Evolutionary conservation across 2,888 invertebrate species (phyloP), one percentile per base, ranked within the genome.

Genomic region (Ophion obscuratus): DNA sequence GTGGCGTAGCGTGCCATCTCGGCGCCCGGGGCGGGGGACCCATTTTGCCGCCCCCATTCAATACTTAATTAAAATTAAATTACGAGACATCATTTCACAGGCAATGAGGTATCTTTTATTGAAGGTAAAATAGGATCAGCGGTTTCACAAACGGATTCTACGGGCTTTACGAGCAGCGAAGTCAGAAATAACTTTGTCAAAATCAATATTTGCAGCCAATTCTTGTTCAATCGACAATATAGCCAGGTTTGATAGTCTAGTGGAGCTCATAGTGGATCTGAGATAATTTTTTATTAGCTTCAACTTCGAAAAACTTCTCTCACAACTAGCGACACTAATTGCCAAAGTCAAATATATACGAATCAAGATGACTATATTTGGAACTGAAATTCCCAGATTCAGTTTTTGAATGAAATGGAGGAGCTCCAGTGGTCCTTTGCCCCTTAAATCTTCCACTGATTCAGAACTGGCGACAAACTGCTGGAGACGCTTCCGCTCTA

Each of bases 311-410:
- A 47, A 47, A 9, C 47, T 47, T 47, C 47, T 14, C 11, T 47
- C 47, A 47, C 47, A 47, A 47, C 47, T 47, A 14, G 47, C 47
- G 14, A 47, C 47, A 10, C 47, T 47, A 47, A 47, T 47, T 14
- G 61, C 24, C n/a, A 61, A 61, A 61, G 61, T 61, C 61, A 61
- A 61, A 61, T 20, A 61, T n/a, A 61, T 61, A 20, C 61, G n/a
- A n/a, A 61, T n/a, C 61, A 24, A 6, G n/a, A 61, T 61, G 24
- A 24, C 24, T 20, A n/a, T 61, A n/a, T 61, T 61, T 61, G 61
- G 61, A 61, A 61, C 61, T 24, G 61, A 61, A 20, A 24, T 24
- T n/a, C 20, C 61, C 9, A 61, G 24, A 61, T 24, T 61, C n/a
- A 20, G 24, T 7, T 61, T n/a, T 61, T 61, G 24, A n/a, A 61